These are phyloP conservation scores for Sebastes trivittatus DNA, from an alignment of 2,797 vertebrate species.

Conservation along the genomic window DNA sequence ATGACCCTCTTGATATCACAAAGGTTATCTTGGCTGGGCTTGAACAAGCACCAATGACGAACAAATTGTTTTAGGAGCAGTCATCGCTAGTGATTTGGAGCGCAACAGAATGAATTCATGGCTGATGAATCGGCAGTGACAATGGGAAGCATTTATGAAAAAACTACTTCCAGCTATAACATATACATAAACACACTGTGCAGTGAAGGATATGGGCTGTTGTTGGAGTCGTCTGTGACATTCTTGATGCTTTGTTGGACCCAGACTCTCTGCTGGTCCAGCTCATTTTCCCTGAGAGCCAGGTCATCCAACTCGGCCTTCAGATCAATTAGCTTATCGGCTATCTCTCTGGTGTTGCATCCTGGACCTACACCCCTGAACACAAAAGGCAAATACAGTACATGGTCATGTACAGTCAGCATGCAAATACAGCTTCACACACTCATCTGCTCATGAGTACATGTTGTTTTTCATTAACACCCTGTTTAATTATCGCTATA, in stretches of 20 bases:
- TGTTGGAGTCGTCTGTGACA: slow-evolving; percentile 95
- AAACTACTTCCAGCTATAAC: background rate
- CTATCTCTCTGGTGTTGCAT: slow-evolving; percentile 97
- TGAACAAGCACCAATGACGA: background rate
- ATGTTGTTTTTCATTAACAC: background rate
- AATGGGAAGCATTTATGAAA: background rate
- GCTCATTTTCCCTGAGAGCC: slow-evolving; percentile 90
- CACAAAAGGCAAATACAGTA: slow-evolving; percentile 9
- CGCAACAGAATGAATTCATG: no score
- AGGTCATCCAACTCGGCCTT: slow-evolving; percentile 97
- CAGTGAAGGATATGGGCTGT: slow-evolving; percentile 95
- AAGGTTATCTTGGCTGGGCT: background rate
- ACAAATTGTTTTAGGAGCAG: background rate
- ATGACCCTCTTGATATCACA: background rate
- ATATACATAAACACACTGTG: background rate
- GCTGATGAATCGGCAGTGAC: background rate
- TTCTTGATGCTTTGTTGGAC: slow-evolving; percentile 99
- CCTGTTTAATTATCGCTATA: background rate
- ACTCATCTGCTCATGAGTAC: background rate
- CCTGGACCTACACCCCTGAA: slow-evolving; percentile 95
- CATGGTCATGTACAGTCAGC: background rate
- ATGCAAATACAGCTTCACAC: background rate
- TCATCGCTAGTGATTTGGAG: background rate
- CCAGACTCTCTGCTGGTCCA: slow-evolving; percentile 98
- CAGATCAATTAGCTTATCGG: slow-evolving; percentile 96